Evolutionary conservation across 2,113 vertebrate species (phyloP).

Genomic region (Phrynocephalus versicolor): DNA sequence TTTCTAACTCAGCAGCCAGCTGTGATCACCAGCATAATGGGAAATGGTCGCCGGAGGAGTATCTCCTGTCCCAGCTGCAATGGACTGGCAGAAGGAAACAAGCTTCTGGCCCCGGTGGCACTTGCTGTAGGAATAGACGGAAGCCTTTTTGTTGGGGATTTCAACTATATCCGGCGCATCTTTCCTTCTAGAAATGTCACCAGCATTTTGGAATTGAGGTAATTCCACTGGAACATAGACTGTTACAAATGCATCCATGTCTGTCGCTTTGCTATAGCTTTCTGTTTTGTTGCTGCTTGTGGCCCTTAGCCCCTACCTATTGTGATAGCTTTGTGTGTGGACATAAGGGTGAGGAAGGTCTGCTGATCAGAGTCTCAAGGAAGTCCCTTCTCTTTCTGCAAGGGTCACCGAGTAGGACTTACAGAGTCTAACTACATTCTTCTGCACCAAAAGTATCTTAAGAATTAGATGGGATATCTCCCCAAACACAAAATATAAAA

Average conservation of each 20-base stretch:
- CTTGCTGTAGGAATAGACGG: slow-evolving; percentile 94
- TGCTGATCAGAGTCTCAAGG: not conserved
- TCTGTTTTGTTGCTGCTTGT: slow-evolving; percentile 63
- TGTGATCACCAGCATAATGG: slow-evolving; percentile 96
- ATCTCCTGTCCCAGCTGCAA: slow-evolving; percentile 99
- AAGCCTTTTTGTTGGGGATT: slow-evolving; percentile 96
- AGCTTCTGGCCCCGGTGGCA: slow-evolving; percentile 96
- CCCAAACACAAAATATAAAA: not conserved
- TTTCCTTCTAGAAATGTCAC: slow-evolving; percentile 97
- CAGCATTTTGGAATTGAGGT: slow-evolving; percentile 96
- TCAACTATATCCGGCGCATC: slow-evolving; percentile 96
- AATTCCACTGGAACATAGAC: slow-evolving; percentile 33
- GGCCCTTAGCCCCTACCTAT: not conserved
- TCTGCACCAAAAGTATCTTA: not conserved
- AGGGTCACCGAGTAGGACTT: not conserved
- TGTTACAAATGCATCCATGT: slow-evolving; percentile 44
- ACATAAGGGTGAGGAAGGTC: not conserved
- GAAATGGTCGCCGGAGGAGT: slow-evolving; percentile 93
- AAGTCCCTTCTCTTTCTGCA: not conserved
- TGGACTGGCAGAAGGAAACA: slow-evolving; percentile 96
- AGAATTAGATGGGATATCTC: not conserved
- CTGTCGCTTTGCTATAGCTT: slow-evolving; percentile 63
- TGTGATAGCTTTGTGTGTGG: slow-evolving; percentile 6
- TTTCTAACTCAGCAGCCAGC: slow-evolving; percentile 96
- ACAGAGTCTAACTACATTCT: not conserved